These are phyloP conservation scores for Charaxes varanes DNA, from an alignment of 1,140 invertebrate species.

Conservation along the genomic window DNA sequence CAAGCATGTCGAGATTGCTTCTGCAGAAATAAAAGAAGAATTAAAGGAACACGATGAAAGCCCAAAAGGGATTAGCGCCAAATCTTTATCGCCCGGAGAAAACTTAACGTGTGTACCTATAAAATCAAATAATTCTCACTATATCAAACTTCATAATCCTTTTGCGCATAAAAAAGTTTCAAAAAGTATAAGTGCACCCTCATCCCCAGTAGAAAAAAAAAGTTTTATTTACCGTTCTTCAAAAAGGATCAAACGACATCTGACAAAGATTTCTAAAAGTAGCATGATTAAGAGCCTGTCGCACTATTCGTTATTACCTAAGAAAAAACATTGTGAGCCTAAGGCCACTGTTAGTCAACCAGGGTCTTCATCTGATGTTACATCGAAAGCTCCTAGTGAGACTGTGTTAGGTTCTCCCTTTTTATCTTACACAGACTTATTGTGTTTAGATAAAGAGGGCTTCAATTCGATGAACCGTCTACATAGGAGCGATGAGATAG, in stretches of 20 bases:
- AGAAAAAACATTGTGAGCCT: conserved; percentile 43
- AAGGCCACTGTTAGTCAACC: conserved; percentile 49
- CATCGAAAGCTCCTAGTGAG: conserved; percentile 51
- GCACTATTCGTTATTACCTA: conserved; percentile 57
- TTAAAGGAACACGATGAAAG: conserved; percentile 5
- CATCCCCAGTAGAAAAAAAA: conserved; percentile 58
- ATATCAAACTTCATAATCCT: conserved; percentile 54
- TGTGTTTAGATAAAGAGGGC: conserved; percentile 51
- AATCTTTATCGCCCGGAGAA: conserved; percentile 1
- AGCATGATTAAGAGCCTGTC: conserved; percentile 67
- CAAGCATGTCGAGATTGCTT: background rate
- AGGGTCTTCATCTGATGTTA: conserved; percentile 46
- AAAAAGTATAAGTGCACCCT: conserved; percentile 57
- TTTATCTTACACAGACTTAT: conserved; percentile 57
- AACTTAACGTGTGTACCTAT: conserved; percentile 43
- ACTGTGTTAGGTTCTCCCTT: conserved; percentile 62
- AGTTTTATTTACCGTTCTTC: conserved; percentile 63
- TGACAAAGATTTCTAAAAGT: conserved; percentile 60
- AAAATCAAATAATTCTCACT: conserved; percentile 36
- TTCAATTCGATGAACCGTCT: conserved; percentile 32
- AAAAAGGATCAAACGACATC: conserved; percentile 48
- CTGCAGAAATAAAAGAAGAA: conserved; percentile 3
- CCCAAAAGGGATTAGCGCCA: background rate
- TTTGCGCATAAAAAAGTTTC: conserved; percentile 54
- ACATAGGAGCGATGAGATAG: conserved; percentile 56